Evolutionary conservation across 2,888 invertebrate genomes (phyloP).

Genomic region (Perithous albicinctus): DNA sequence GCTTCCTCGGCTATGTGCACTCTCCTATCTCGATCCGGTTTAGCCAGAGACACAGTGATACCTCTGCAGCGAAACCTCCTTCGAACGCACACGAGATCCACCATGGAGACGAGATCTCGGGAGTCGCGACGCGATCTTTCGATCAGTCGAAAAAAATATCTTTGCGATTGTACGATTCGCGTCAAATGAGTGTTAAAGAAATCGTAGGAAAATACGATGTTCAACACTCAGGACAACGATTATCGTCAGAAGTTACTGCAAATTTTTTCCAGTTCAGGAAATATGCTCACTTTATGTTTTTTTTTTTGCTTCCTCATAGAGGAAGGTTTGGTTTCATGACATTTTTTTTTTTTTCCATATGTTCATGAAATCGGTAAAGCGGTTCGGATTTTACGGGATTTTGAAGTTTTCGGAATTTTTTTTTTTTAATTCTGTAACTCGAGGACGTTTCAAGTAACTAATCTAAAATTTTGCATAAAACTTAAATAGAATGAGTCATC

Average conservation of each 20-base stretch:
- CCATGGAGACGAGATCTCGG: slow-evolving; percentile 43
- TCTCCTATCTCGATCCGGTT: slow-evolving; percentile 53
- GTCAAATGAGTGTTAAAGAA: not conserved
- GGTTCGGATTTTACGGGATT: too few relatives aligned
- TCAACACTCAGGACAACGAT: not conserved
- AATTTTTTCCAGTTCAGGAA: not conserved
- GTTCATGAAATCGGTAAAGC: too few relatives aligned
- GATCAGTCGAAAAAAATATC: slow-evolving; percentile 3
- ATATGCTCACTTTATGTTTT: too few relatives aligned
- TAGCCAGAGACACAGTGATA: not conserved
- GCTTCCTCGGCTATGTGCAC: slow-evolving; percentile 27
- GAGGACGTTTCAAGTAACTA: too few relatives aligned
- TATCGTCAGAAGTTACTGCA: not conserved
- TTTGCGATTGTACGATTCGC: not conserved
- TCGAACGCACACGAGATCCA: slow-evolving; percentile 44
- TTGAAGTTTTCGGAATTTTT: too few relatives aligned
- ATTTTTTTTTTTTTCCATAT: too few relatives aligned
- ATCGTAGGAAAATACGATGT: not conserved
- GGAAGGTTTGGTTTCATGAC: too few relatives aligned
- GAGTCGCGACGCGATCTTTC: slow-evolving; percentile 50
- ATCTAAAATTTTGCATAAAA: too few relatives aligned
- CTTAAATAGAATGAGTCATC: too few relatives aligned
- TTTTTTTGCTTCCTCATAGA: not conserved
- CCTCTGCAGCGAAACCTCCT: slow-evolving; percentile 24
- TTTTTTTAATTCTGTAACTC: too few relatives aligned